Base-by-base conservation (phyloP, 2,888 invertebrate genomes). In the Chrysolina oricalcia region DNA sequence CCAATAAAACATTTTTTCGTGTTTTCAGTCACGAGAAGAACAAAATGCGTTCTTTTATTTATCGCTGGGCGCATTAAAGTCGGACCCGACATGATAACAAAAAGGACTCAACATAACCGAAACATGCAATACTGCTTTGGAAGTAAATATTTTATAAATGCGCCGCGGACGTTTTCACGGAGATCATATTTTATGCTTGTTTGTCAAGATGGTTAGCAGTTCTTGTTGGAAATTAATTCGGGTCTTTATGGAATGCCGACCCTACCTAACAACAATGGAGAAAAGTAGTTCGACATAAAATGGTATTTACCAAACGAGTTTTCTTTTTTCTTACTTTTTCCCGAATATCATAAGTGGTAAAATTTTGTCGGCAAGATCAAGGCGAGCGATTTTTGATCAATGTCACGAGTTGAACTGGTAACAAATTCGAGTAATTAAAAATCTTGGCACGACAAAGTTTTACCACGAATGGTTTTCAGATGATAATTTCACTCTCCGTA, bases 141-240 rank as follows among this genome's bases (percentile, higher is more conserved):
- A 72, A 74, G 65, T 80, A 82, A 81, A 82, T 81, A 81, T 81
- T 82, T 82, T 80, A 78, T 81, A 80, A 82, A 85, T 84, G 83
- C 83, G 80, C 80, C 81, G 75, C 78, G 78, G 83, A 81, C 83
- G 82, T 81, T 83, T 84, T 84, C 85, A 83, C 81, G 81, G 81
- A 78, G 83, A 81, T 86, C 85, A 86, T 87, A 87, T 87, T 86
- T 86, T 86, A 87, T 83, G 82, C 85, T 85, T 85, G 86, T 87
- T 87, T 87, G 87, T 87, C 87, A 85, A 83, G 86, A 84, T 84
- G 85, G 83, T 87, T 84, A 85, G 85, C 85, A 83, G 85, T 83
- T 83, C 86, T 85, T 85, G 85, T 84, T 84, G 84, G 83, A 85
- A 86, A 87, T 87, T 87, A 87, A 87, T 87, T 85, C 81, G 81